These are phyloP conservation scores for Helicorthomorpha holstii DNA, from an alignment of 1,140 invertebrate genomes.

Conservation along the genomic window DNA sequence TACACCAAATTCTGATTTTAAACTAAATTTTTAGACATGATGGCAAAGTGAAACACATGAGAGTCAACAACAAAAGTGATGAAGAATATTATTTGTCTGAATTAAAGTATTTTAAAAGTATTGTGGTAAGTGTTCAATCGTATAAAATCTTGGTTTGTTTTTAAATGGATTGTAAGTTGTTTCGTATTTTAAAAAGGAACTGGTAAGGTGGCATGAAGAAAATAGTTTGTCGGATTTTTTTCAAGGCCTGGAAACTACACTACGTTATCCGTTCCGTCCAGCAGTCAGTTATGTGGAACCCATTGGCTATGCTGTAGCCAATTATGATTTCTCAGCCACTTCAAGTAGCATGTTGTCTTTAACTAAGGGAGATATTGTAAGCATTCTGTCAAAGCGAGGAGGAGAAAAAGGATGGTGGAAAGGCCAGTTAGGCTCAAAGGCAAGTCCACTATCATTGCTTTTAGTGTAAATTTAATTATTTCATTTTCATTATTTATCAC, in stretches of 20 bases:
- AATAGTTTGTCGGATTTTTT: conserved; percentile 80
- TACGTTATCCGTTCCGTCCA: not conserved
- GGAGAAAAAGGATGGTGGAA: conserved; percentile 69
- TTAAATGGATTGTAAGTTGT: not conserved
- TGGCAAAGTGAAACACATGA: conserved; percentile 78
- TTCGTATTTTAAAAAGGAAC: conserved; percentile 31
- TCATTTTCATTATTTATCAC: not conserved
- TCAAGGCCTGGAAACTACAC: conserved; percentile 31
- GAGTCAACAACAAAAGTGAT: conserved; percentile 36
- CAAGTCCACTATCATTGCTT: conserved; percentile 14
- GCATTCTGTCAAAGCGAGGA: conserved; percentile 55
- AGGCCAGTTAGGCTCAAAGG: conserved; percentile 45
- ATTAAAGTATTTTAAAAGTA: conserved; percentile 72
- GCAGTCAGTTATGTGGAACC: conserved; percentile 1
- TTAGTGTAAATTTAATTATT: not conserved
- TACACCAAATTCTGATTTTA: not conserved
- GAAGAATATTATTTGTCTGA: conserved; percentile 66
- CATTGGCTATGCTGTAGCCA: conserved; percentile 22
- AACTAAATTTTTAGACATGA: conserved; percentile 41
- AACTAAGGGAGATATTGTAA: conserved; percentile 54
- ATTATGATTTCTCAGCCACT: conserved; percentile 29
- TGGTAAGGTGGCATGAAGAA: conserved; percentile 76
- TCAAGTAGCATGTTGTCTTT: conserved; percentile 60
- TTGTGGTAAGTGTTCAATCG: conserved; percentile 31
- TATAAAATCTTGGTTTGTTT: not conserved